Percentiles rank a stretch among this genome's conserved stretches.
Evolutionary conservation across 2,888 invertebrate genomes (phyloP).

Genomic region (Heteromyza rotundicornis): DNA sequence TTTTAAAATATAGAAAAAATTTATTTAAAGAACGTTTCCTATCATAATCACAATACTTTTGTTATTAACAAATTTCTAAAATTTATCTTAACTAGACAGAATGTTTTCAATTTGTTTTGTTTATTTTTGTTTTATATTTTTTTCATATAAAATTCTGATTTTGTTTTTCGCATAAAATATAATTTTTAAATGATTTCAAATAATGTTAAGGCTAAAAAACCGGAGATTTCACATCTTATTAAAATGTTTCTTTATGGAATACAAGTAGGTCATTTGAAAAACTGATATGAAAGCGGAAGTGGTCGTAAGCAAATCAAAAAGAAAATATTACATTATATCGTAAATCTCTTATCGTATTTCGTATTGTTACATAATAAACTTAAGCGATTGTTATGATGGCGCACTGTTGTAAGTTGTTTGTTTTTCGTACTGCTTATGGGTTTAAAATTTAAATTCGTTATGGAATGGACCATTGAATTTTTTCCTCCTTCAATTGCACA

Average conservation of each 20-base stretch:
- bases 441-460: neutral
- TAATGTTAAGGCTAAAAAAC: conserved; percentile 42
- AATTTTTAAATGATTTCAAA: no score
- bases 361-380: no score
- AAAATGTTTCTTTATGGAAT: conserved; percentile 24
- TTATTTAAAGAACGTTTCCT: conserved; percentile 45
- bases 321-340: no score
- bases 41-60: conserved; percentile 60
- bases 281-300: no score
- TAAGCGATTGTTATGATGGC: no score
- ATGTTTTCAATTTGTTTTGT: neutral
- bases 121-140: conserved; percentile 1
- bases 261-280: conserved; percentile 21
- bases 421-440: neutral
- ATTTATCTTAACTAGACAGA: conserved; percentile 45
- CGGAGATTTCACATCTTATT: conserved; percentile 42
- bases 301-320: no score
- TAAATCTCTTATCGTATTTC: no score
- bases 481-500: neutral
- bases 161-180: neutral
- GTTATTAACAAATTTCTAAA: conserved; percentile 57
- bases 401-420: no score
- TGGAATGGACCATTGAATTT: no score
- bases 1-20: conserved; percentile 35
- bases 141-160: neutral